Evolutionary conservation across 2,797 vertebrate species (phyloP).

Genomic region (Gymnothorax reevesii): DNA sequence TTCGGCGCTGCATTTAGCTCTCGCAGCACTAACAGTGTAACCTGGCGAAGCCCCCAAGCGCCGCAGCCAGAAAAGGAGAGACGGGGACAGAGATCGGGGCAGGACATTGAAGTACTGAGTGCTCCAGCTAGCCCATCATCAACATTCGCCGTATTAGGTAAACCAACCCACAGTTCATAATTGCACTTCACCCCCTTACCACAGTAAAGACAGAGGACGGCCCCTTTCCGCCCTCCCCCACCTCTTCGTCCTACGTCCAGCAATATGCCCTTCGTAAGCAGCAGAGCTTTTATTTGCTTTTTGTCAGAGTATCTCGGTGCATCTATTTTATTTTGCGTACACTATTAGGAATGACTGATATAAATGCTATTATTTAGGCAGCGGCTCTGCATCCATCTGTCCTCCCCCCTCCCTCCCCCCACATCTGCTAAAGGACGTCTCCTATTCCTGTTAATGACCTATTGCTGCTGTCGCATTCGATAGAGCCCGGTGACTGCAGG

Average conservation of each 20-base stretch:
- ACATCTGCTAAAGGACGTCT: constrained; percentile 62
- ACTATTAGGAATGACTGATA: constrained; percentile 45
- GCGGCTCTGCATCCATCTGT: constrained; percentile 39
- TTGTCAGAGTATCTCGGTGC: constrained; percentile 42
- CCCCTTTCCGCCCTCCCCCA: neutral
- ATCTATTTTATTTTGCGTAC: constrained; percentile 50
- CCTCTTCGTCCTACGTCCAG: neutral
- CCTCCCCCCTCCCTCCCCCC: constrained; percentile 38
- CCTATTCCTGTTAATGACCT: constrained; percentile 75
- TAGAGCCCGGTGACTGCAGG: constrained; percentile 73
- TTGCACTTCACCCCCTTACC: constrained; percentile 28
- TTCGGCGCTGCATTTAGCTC: neutral
- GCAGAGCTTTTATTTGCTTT: constrained; percentile 43
- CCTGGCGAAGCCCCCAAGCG: neutral
- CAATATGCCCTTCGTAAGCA: constrained; percentile 47
- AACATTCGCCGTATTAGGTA: constrained; percentile 33
- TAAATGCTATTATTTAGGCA: constrained; percentile 50
- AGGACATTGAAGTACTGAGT: no score
- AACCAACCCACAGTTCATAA: constrained; percentile 37
- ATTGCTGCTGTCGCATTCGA: constrained; percentile 68
- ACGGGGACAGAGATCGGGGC: constrained; percentile 33
- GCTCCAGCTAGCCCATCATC: constrained; percentile 29
- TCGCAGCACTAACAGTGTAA: neutral
- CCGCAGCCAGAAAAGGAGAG: neutral
- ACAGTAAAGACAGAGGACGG: constrained; percentile 26